Base-by-base conservation (phyloP, 2,797 vertebrate species). In the Kryptopterus vitreolus region DNA sequence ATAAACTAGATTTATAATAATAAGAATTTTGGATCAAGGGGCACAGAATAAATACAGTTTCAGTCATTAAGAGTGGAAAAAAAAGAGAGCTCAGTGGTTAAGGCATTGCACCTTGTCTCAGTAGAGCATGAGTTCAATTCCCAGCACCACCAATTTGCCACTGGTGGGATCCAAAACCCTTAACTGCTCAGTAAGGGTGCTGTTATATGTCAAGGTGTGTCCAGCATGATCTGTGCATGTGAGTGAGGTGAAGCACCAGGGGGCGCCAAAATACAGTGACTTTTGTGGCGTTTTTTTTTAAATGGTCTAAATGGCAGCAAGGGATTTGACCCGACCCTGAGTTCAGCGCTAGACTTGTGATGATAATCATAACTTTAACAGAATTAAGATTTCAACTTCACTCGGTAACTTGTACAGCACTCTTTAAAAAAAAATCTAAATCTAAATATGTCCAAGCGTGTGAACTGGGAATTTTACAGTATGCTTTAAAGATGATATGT, bases 271-370 rank as follows among this genome's bases (percentile, higher is more conserved):
- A 69, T 43, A 71, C 18, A 7, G 16, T 12, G 16, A 29, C 31
- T 46, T 16, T n/a, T 10, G 35, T 65, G 33, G 24, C 1, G 11
- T 66, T 15, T 38, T 65, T 63, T 38, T 24, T 13, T n/a, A 69
- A 69, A 24, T 24, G 13, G 38, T 46, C 24, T 35, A 22, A 12
- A 52, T 31, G 68, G 16, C 68, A 70, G 68, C 16, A 31, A 31
- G 48, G 18, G 31, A 33, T 53, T 33, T 71, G 20, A 31, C 33
- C 48, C 48, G 31, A 71, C 68, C 68, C 68, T 71, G 68, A 71
- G 68, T 53, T 31, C 68, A 53, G 20, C 10, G 18, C 68, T 13
- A 11, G 48, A 71, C 46, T 16, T 53, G 46, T 68, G 11, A 71
- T 5, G 68, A 20, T 12, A 22, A 10, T 69, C 20, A 46, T 11